phyloP scores from a whole-genome alignment of 2,888 invertebrate species.

The Diarsia dahlii region DNA sequence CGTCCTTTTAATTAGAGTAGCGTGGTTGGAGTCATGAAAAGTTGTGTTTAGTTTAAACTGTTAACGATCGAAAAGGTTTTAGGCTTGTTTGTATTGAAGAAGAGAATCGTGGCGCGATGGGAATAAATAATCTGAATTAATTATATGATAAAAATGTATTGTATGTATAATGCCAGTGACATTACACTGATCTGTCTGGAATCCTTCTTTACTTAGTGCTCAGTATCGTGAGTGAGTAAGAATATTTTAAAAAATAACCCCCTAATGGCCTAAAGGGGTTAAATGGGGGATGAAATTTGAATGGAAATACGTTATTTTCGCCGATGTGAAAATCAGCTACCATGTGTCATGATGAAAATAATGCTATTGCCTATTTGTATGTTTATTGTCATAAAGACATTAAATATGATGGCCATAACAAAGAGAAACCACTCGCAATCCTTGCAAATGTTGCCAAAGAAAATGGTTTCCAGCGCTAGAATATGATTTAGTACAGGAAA shows the following conservation, averaged over 20 bases:
- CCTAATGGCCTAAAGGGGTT: too few relatives aligned
- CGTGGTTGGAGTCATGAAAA: conserved; percentile 11
- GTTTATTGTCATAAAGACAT: conserved; percentile 11
- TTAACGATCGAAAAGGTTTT: neutral
- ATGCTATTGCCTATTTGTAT: neutral
- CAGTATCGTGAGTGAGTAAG: too few relatives aligned
- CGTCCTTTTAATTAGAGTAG: conserved; percentile 31
- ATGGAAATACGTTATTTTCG: neutral
- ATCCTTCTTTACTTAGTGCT: too few relatives aligned
- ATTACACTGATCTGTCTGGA: too few relatives aligned
- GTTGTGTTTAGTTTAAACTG: conserved; percentile 14
- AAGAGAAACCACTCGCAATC: conserved; percentile 13
- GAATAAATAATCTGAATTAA: neutral
- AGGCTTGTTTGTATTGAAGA: neutral
- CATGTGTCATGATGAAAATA: neutral
- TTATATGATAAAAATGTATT: neutral
- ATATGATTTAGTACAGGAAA: conserved; percentile 40
- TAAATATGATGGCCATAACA: conserved; percentile 14
- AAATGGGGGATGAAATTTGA: neutral
- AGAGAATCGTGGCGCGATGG: neutral
- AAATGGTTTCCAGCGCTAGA: neutral
- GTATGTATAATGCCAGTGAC: neutral
- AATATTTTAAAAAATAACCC: too few relatives aligned
- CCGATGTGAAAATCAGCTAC: neutral
- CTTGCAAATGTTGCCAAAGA: conserved; percentile 7